A percentile compares a stretch with the other conserved stretches of the same genome.
phyloP scores from a whole-genome alignment of 2,888 invertebrate genomes.

The Azorinus chamasolen region DNA sequence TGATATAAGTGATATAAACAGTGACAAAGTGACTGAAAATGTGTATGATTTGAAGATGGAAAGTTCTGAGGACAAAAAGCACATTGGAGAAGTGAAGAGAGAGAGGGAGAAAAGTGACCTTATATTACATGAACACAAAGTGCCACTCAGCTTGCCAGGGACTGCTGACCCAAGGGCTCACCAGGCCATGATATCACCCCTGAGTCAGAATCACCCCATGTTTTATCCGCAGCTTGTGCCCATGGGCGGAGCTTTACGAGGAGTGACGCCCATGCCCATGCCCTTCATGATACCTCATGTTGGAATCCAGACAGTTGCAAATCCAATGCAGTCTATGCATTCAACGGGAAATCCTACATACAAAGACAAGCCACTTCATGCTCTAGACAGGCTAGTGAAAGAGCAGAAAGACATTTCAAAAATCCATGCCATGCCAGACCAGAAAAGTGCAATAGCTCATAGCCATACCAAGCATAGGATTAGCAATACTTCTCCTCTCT shows the following conservation, averaged over 20 bases:
- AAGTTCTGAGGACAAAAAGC: background rate
- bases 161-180: background rate
- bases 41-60: constrained; percentile 25
- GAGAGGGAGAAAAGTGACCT: constrained; percentile 13
- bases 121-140: constrained; percentile 2
- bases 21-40: constrained; percentile 16
- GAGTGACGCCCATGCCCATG: constrained; percentile 52
- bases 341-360: constrained; percentile 13
- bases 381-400: constrained; percentile 41
- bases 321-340: constrained; percentile 39
- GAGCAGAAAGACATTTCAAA: constrained; percentile 30
- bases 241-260: constrained; percentile 50
- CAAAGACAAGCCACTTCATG: constrained; percentile 39
- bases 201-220: constrained; percentile 53
- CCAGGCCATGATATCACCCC: constrained; percentile 35
- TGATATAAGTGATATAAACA: constrained; percentile 18
- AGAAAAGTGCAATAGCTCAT: constrained; percentile 33
- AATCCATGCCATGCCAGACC: constrained; percentile 11
- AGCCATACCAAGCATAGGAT: background rate
- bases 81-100: background rate
- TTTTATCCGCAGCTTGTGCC: constrained; percentile 69
- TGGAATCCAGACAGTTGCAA: constrained; percentile 45
- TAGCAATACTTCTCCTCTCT: constrained; percentile 7
- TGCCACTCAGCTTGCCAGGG: background rate
- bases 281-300: constrained; percentile 63